Evolutionary conservation across 2,888 invertebrate genomes (phyloP).

Genomic region (Erebia aethiops): DNA sequence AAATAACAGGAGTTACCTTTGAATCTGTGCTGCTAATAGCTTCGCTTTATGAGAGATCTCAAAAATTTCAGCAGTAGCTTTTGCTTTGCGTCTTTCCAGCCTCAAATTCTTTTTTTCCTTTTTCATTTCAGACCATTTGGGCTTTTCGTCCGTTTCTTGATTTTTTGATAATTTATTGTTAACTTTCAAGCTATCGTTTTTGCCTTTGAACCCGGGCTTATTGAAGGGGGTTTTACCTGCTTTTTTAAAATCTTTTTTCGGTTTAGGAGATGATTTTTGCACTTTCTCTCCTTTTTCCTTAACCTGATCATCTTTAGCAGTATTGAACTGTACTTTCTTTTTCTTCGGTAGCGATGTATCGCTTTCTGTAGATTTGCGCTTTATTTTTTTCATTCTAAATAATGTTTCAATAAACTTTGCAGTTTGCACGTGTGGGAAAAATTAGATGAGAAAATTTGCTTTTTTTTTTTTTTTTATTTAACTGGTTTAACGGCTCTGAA

Average conservation of each 20-base stretch:
- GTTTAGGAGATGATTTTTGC: constrained; percentile 27
- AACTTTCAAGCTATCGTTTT: constrained; percentile 46
- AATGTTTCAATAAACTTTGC: not conserved
- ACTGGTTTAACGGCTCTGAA: too few relatives aligned
- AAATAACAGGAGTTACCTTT: constrained; percentile 54
- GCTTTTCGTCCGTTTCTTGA: constrained; percentile 64
- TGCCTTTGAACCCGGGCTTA: constrained; percentile 41
- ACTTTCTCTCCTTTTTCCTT: constrained; percentile 32
- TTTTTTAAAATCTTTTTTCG: constrained; percentile 39
- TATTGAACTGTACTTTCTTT: constrained; percentile 57
- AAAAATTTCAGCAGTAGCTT: constrained; percentile 72
- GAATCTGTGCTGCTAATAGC: constrained; percentile 71
- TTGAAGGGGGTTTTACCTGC: constrained; percentile 37
- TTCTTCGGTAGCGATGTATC: constrained; percentile 55
- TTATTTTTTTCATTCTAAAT: constrained; percentile 67
- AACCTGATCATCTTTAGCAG: constrained; percentile 34
- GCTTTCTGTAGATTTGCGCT: constrained; percentile 60
- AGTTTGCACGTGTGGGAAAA: constrained; percentile 12
- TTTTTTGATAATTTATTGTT: constrained; percentile 53
- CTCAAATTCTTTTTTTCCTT: constrained; percentile 89
- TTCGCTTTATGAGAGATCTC: constrained; percentile 76
- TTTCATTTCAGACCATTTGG: constrained; percentile 89
- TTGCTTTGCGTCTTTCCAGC: constrained; percentile 85
- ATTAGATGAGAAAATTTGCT: too few relatives aligned
- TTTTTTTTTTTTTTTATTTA: too few relatives aligned